Conservation (phyloP, 2,797 vertebrate genomes). For the Tamandua tetradactyla region DNA sequence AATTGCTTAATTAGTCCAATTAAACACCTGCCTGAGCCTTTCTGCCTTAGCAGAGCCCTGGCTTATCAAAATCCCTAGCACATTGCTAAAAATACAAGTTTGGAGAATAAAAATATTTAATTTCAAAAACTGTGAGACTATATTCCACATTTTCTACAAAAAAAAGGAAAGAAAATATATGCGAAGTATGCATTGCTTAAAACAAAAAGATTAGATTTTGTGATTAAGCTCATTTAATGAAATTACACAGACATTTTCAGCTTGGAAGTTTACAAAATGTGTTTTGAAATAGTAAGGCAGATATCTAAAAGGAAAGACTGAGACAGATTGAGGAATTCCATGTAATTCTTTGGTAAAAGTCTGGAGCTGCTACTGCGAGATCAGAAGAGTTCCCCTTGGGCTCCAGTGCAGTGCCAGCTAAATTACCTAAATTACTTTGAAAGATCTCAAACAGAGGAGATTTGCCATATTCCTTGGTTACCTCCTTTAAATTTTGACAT, state of each 20-base stretch:
- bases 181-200: background rate
- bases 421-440: background rate
- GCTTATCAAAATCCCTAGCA: conserved; percentile 37
- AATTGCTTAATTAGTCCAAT: conserved; percentile 66
- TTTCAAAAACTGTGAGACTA: conserved; percentile 12
- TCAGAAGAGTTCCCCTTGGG: background rate
- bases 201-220: background rate
- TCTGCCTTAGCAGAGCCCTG: conserved; percentile 44
- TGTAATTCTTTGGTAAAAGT: background rate
- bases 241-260: background rate
- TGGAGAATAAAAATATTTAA: conserved; percentile 1
- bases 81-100: conserved; percentile 38
- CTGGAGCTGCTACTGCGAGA: rapidly evolving
- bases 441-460: background rate
- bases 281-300: background rate
- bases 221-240: conserved; percentile 6
- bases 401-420: background rate
- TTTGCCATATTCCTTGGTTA: background rate
- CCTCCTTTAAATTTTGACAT: background rate
- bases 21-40: conserved; percentile 78
- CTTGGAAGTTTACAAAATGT: background rate
- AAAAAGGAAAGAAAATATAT: background rate
- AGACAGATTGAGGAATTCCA: background rate
- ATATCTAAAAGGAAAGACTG: background rate
- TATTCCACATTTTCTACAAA: background rate